Conservation (phyloP, 2,888 invertebrate species). For the Limnephilus rhombicus region DNA sequence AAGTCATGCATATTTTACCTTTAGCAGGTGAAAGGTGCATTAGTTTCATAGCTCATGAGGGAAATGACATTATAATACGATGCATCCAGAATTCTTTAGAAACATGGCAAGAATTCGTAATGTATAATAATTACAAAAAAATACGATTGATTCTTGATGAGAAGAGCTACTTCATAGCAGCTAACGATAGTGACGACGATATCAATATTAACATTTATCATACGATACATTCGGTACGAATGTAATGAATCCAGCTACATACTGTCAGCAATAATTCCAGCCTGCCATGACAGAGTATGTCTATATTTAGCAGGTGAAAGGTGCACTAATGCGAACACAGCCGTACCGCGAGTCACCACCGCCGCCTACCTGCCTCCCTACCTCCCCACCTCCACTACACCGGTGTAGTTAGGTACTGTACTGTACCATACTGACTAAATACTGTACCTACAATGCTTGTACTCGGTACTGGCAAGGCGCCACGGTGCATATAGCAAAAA, state of each 20-base stretch:
- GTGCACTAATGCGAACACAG: background rate
- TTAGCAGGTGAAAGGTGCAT: background rate
- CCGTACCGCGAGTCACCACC: background rate
- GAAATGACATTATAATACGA: background rate
- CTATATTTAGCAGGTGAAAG: background rate
- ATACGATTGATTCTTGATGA: too few relatives aligned
- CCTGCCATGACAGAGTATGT: background rate
- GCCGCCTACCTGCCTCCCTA: too few relatives aligned
- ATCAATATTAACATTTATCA: too few relatives aligned
- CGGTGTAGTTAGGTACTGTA: background rate
- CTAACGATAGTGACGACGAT: too few relatives aligned
- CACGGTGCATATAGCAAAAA: background rate
- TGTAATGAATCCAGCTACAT: background rate
- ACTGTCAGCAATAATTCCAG: background rate
- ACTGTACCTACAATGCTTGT: background rate
- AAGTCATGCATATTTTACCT: background rate
- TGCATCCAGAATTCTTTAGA: too few relatives aligned
- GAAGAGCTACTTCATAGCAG: too few relatives aligned
- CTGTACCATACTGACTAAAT: background rate
- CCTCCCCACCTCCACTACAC: background rate
- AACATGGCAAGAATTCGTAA: too few relatives aligned
- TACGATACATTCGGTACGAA: background rate
- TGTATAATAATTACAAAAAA: too few relatives aligned
- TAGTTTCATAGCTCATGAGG: background rate
- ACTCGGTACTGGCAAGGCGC: background rate